Conservation (phyloP, 2,113 vertebrate genomes). For the Lethenteron reissneri region DNA sequence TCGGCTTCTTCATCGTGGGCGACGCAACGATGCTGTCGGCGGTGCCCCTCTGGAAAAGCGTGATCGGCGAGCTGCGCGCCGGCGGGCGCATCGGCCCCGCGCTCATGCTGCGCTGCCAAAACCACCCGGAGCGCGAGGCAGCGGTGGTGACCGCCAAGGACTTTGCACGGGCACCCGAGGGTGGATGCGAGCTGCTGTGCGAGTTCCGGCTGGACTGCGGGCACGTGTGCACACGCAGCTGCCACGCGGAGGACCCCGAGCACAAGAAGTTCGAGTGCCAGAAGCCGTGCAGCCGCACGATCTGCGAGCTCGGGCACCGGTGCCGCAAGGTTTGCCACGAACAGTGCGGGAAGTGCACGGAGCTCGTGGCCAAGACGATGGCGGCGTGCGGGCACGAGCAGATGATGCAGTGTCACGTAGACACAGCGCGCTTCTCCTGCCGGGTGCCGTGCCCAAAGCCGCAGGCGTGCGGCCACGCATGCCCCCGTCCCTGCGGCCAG, state of each 20-base stretch:
- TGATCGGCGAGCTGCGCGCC: conserved; percentile 41
- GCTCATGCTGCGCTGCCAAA: conserved; percentile 53
- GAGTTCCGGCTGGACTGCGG: conserved; percentile 55
- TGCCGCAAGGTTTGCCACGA: conserved; percentile 31
- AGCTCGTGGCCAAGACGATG: conserved; percentile 37
- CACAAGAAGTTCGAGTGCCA: conserved; percentile 43
- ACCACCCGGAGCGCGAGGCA: conserved; percentile 43
- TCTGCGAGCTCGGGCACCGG: conserved; percentile 40
- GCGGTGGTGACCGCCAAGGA: conserved; percentile 29
- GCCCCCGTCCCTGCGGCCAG: conserved; percentile 31
- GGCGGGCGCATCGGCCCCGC: conserved; percentile 27
- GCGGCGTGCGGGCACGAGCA: conserved; percentile 42
- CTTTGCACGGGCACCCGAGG: conserved; percentile 51
- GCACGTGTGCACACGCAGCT: conserved; percentile 52
- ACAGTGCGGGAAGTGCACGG: conserved; percentile 32
- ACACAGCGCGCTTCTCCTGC: conserved; percentile 28
- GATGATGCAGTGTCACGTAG: conserved; percentile 42
- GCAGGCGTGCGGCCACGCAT: conserved; percentile 41
- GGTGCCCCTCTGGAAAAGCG: conserved; percentile 54
- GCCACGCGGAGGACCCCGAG: conserved; percentile 52
- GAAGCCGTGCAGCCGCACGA: conserved; percentile 43
- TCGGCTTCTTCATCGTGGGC: conserved; percentile 61
- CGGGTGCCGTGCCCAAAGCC: conserved; percentile 30
- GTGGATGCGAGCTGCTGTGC: conserved; percentile 56
- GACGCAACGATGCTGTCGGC: conserved; percentile 46